These are phyloP conservation scores for Tetragnatha versicolor DNA, from an alignment of 1,140 invertebrate species.

Conservation along the genomic window DNA sequence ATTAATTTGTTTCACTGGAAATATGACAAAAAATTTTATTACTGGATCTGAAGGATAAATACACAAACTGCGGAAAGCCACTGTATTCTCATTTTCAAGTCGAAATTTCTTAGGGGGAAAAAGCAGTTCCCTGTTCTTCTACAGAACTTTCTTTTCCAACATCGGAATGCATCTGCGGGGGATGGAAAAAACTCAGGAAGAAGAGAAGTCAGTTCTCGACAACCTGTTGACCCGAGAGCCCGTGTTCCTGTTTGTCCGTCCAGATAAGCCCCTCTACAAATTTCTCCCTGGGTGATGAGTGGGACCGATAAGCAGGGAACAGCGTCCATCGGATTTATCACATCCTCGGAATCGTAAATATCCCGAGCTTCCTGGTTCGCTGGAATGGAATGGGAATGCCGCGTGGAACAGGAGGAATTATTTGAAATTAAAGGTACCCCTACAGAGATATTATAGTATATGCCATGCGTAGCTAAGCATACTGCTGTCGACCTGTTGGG, in stretches of 20 bases:
- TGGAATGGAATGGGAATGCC: not conserved
- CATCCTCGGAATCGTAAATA: constrained; percentile 35
- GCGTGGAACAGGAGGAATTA: not conserved
- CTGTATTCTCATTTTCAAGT: not conserved
- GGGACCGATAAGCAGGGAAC: constrained; percentile 13
- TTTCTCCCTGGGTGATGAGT: constrained; percentile 21
- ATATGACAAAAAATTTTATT: too few species aligned
- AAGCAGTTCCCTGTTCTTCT: not conserved
- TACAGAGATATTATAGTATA: not conserved
- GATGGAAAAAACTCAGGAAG: not conserved
- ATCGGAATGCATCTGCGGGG: not conserved
- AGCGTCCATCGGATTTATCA: constrained; percentile 40
- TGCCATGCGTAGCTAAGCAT: not conserved
- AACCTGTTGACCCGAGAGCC: constrained; percentile 39
- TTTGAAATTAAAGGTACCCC: not conserved
- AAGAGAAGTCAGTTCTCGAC: not conserved
- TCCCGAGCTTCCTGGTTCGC: not conserved
- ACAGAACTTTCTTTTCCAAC: not conserved
- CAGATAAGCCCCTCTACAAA: constrained; percentile 34
- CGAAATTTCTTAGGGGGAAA: not conserved
- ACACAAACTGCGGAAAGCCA: not conserved
- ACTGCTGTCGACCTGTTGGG: not conserved
- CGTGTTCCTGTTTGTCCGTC: constrained; percentile 22
- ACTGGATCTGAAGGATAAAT: too few species aligned
- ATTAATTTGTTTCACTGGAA: too few species aligned